Evolutionary conservation across 2,888 invertebrate genomes (phyloP), one percentile per base, ranked within the genome.

Genomic region (Drosophila suboccidentalis): DNA sequence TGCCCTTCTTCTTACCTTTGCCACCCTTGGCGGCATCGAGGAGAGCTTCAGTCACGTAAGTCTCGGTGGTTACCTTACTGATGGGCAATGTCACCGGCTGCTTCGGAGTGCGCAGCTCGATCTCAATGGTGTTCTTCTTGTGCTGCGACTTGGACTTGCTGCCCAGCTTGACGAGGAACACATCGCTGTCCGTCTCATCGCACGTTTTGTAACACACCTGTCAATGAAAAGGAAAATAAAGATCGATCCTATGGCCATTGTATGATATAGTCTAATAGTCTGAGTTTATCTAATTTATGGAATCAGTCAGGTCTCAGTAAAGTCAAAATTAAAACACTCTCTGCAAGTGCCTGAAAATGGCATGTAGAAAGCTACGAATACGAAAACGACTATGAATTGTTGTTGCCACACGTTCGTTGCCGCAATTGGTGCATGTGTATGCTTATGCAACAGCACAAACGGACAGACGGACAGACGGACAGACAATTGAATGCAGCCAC

Each of bases 31-130:
- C 69, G 2, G 71, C 87, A 53, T 87, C 87, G 3, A 92, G 82
- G 36, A 90, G 69, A 2, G 75, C 93, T n/a, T 95, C 95, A 63
- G 94, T 94, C 66, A 95, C 95, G 88, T 96, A 96, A 17, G 95
- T 94, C 77, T 95, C 94, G 15, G 95, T 94, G 15, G 96, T 95
- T 54, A 94, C 94, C 81, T 94, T 94, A 34, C 94, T 94, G 0
- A 94, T 93, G 0, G 95, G 94, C 11, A 89, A 90, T 34, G 94
- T 93, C 0, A 95, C 94, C 0, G 95, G 95, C 0, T 95, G 95
- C 67, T 95, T 95, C 0, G 96, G 96, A 0, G 96, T 96, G 57
- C 95, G 94, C 86, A 96, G 91, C 84, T 96, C 96, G 78, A 96
- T 94, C 93, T 96, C 94, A 60, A 95, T 92, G 57, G 94, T 94